Evolutionary conservation across 1,140 invertebrate genomes (phyloP), one percentile per base, ranked within the genome.

Genomic region (Acyrthosiphon pisum): DNA sequence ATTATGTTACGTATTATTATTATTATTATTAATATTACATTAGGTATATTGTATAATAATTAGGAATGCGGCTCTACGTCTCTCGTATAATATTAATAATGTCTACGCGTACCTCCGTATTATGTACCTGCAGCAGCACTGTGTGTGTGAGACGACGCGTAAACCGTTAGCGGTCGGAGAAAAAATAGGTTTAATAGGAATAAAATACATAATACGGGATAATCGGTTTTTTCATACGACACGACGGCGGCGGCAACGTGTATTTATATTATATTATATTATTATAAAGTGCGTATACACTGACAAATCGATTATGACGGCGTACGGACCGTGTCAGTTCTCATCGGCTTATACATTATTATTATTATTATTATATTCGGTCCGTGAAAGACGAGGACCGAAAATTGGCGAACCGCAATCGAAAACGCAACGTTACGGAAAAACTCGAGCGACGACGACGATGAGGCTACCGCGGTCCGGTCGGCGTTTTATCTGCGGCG

Each of bases 291-390:
- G 44, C 84, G 44, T 46, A 46, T 30, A 48, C 48, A 53, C 87
- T 68, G 89, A 90, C 56, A 90, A 90, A 90, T 90, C 89, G 89
- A 90, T 90, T 90, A 68, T 56, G 89, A 68, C 53, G 89, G 88
- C 53, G 88, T 41, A n/a, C 56, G 37, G 53, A 90, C 89, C 89
- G 89, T 90, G 89, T 90, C 56, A 37, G 88, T 88, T 41, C 50
- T 37, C 88, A 50, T 90, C 88, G 48, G n/a, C 88, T 87, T n/a
- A 44, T 20, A n/a, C 50, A 50, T 89, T 46, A 46, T 46, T 44
- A 48, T 48, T 26, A 53, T 87, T 50, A 50, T 35, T 88, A 50
- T 50, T 35, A 20, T 88, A 50, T 60, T 90, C 56, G 56, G 56
- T 68, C 89, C 89, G 56, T 90, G 89, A 90, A 68, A 44, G 60